Percentiles rank a stretch among this genome's conserved stretches.
Conservation (phyloP, 2,888 invertebrate species). For the Tetanocera ferruginea region DNA sequence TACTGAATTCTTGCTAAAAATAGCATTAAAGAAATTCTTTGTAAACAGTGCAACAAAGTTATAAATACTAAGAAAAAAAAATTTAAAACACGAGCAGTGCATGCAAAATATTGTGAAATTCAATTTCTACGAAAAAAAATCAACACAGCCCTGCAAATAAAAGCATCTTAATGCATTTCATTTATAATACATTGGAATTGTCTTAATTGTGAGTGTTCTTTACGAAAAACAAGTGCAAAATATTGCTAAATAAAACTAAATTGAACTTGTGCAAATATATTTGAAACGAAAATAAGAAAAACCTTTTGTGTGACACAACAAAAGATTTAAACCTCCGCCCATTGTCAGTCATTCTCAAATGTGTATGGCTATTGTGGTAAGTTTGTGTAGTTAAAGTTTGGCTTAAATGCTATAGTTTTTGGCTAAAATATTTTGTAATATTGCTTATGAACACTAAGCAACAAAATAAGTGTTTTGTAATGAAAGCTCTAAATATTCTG, state of each 20-base stretch:
- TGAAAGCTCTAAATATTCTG: background rate
- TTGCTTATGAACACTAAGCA: background rate
- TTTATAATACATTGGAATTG: background rate
- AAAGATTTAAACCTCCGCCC: slow-evolving; percentile 43
- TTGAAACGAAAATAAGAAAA: background rate
- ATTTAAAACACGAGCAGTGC: background rate
- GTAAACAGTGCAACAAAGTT: background rate
- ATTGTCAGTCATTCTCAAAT: slow-evolving; percentile 72
- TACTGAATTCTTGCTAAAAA: background rate
- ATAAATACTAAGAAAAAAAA: background rate
- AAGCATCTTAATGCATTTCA: slow-evolving; percentile 2
- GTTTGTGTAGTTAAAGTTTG: slow-evolving; percentile 63
- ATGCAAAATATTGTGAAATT: slow-evolving; percentile 9
- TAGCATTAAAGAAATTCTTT: background rate
- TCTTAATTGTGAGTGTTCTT: background rate
- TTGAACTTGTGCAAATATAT: background rate
- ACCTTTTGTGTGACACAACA: background rate
- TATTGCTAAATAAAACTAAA: background rate
- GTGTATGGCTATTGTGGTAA: slow-evolving; percentile 90
- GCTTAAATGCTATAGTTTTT: background rate
- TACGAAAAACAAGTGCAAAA: background rate
- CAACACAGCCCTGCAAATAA: too few relatives aligned
- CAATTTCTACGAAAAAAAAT: background rate
- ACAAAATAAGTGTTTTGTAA: background rate
- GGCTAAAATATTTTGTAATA: background rate